Evolutionary conservation across 2,888 invertebrate genomes (phyloP).

Genomic region (Alsophila aescularia): DNA sequence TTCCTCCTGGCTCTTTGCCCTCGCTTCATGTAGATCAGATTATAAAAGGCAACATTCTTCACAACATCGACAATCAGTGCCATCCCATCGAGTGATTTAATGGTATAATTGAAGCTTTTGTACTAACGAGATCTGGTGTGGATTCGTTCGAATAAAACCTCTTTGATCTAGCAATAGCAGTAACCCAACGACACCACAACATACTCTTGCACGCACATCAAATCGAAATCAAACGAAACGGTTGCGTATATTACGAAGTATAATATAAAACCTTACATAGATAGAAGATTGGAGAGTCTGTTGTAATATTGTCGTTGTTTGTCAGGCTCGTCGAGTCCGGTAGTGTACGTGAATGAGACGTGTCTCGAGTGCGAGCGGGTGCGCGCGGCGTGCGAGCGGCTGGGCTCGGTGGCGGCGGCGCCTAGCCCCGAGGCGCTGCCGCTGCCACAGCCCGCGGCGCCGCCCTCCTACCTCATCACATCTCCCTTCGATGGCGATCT

Average conservation of each 20-base stretch:
- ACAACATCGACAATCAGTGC: not conserved
- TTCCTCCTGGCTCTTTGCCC: no score
- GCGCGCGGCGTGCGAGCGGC: slow-evolving; percentile 78
- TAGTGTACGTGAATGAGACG: slow-evolving; percentile 77
- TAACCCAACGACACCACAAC: no score
- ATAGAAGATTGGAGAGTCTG: not conserved
- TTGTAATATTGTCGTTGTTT: slow-evolving; percentile 27
- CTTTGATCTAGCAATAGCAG: not conserved
- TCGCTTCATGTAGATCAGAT: not conserved
- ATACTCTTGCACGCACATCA: no score
- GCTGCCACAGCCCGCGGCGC: slow-evolving; percentile 65
- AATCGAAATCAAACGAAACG: not conserved
- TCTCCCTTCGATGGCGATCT: slow-evolving; percentile 89
- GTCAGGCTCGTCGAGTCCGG: slow-evolving; percentile 70
- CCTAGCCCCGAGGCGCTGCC: slow-evolving; percentile 69
- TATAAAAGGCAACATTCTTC: not conserved
- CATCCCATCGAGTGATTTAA: not conserved
- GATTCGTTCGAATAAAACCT: not conserved
- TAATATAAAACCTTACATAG: not conserved
- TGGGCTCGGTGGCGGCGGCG: slow-evolving; percentile 74
- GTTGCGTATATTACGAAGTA: not conserved
- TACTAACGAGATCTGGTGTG: not conserved
- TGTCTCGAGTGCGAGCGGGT: slow-evolving; percentile 80
- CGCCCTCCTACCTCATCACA: slow-evolving; percentile 85
- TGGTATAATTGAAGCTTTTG: not conserved